Evolutionary conservation across 2,888 invertebrate genomes (phyloP).

Genomic region (Lithophane socia): DNA sequence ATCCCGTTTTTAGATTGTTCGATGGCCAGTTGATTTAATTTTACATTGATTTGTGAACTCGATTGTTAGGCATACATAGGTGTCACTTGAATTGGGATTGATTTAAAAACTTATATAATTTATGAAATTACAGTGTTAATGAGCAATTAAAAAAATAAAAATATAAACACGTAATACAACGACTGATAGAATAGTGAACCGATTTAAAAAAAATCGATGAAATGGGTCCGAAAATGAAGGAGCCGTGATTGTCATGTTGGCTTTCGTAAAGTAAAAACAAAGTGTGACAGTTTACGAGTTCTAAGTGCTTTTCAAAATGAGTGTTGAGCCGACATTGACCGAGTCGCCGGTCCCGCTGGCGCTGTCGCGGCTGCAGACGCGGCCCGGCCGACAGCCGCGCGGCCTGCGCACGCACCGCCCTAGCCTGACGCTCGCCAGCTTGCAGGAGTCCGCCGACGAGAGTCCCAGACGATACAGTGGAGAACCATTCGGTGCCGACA

Average conservation of each 20-base stretch:
- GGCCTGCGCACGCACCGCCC: conserved; percentile 83
- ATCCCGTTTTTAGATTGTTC: neutral
- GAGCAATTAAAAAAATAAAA: conserved; percentile 58
- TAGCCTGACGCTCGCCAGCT: conserved; percentile 86
- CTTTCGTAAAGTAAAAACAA: conserved; percentile 67
- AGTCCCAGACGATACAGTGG: conserved; percentile 85
- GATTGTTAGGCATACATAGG: neutral
- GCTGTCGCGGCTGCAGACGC: conserved; percentile 83
- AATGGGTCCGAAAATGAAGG: conserved; percentile 77
- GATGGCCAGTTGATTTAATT: neutral
- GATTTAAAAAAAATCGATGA: conserved; percentile 68
- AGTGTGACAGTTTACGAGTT: conserved; percentile 75
- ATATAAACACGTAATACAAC: conserved; percentile 54
- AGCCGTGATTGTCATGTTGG: conserved; percentile 75
- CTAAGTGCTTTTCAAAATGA: conserved; percentile 79
- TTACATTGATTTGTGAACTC: neutral
- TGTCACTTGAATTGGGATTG: conserved; percentile 45
- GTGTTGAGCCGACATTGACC: conserved; percentile 86
- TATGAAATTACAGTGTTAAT: conserved; percentile 35
- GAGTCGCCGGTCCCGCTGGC: conserved; percentile 89
- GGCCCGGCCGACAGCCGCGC: conserved; percentile 78
- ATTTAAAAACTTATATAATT: conserved; percentile 39
- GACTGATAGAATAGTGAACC: conserved; percentile 69
- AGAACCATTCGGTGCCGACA: conserved; percentile 80
- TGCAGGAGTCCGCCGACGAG: conserved; percentile 86